Conservation (phyloP, 2,888 invertebrate species). For the Agrochola macilenta region DNA sequence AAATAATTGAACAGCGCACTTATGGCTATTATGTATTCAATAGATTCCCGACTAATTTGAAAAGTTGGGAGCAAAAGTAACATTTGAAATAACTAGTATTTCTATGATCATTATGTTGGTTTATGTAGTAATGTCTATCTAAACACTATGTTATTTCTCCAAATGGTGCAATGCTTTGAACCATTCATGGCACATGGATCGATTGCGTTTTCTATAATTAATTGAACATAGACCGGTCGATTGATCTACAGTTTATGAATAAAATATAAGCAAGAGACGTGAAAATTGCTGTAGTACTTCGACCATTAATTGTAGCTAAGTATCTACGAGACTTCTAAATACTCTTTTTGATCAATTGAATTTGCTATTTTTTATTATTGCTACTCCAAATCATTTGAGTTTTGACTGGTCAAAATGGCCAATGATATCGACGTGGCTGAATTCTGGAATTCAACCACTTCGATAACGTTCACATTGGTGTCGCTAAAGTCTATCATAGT, state of each 20-base stretch:
- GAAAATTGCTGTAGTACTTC: constrained; percentile 1
- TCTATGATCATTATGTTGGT: not conserved
- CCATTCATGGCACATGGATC: not conserved
- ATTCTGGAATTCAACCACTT: too few relatives aligned
- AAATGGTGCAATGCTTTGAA: not conserved
- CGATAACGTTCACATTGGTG: not conserved
- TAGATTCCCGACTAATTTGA: not conserved
- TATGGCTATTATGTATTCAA: not conserved
- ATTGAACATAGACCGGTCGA: not conserved
- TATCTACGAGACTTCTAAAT: not conserved
- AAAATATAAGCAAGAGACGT: not conserved
- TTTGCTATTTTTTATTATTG: not conserved
- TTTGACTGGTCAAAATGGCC: not conserved
- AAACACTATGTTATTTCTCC: not conserved
- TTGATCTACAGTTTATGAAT: not conserved
- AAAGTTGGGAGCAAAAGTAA: not conserved
- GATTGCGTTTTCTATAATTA: not conserved
- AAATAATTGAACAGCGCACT: not conserved
- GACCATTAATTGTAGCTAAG: not conserved
- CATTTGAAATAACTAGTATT: not conserved
- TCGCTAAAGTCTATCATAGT: not conserved
- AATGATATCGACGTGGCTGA: not conserved
- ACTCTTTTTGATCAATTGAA: not conserved
- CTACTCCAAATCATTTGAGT: not conserved
- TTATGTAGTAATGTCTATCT: not conserved